Base-by-base conservation (phyloP, 2,113 vertebrate species). In the Phodopus roborovskii region DNA sequence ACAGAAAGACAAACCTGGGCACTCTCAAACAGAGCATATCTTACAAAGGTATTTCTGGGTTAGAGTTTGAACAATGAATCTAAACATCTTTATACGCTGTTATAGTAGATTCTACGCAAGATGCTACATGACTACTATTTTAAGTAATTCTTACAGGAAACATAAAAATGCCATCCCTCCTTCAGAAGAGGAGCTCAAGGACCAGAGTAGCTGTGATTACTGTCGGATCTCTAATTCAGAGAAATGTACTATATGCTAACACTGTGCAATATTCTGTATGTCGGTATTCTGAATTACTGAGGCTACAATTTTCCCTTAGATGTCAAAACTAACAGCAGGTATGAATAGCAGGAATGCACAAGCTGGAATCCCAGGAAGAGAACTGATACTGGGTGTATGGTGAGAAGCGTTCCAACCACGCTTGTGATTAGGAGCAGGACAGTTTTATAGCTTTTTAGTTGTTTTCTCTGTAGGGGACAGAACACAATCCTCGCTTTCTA, bases 321-420 rank as follows among this genome's bases (percentile, higher is more conserved):
- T 78, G 33, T 81, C n/a, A 96, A 85, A 91, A 90, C 36, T 70
- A 95, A 77, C 79, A 96, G 83, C 45, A 96, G 36, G 15, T 94
- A 3, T 93, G 68, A 92, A 60, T 75, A 89, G 15, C 71, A 3
- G 62, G 93, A 71, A 89, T 33, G 48, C 60, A 81, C 53, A 53
- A 48, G 71, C 9, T 82, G 91, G 75, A 66, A 91, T 90, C 13
- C 11, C 56, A 73, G 39, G 92, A 81, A 75, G n/a, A 90, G 16
- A 96, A 62, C 66, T 81, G 83, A 30, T 73, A 78, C 5, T 45
- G 13, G 48, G 15, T 91, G 22, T 36, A 56, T 68, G 9, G 91
- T 66, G 58, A 19, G 66, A 66, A 48, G 10, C 73, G 92, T 94
- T 60, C 33, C 12, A 42, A 48, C 92, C 53, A 90, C 28, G 13